Evolutionary conservation across 2,888 invertebrate genomes (phyloP), one percentile per base, ranked within the genome.

Genomic region (Napeogenes inachia): DNA sequence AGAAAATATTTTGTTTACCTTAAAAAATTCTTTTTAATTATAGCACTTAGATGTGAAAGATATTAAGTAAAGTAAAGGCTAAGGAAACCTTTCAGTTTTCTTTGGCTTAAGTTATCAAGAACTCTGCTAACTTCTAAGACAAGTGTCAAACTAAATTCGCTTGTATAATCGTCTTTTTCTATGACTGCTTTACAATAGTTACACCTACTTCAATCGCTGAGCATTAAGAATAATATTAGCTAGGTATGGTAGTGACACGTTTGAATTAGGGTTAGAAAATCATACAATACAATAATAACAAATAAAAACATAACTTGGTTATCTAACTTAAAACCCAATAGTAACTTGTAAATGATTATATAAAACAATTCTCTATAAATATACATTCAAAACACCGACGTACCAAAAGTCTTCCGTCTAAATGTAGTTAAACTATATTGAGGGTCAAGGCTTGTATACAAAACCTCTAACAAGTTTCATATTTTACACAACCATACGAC

Each of bases 401-500:
- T 30, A 61, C 57, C 61, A 35, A 64, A 63, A 64, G 56, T 59
- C 63, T 60, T 63, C 62, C 57, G 47, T 60, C 53, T 57, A 65
- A 67, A 61, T 55, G 50, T 56, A 67, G 64, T 62, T 60, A 57
- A 59, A 60, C 62, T 57, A 60, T 58, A 64, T 68, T 67, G 67
- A 74, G 73, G 72, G 73, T 75, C 75, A 76, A 70, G 73, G 71
- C 64, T 67, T 72, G 66, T 65, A 68, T 65, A 69, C 68, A 65
- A 71, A 65, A 60, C 61, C 61, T 64, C 57, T 64, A 59, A 53
- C 66, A 60, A 71, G 60, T 68, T 64, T 70, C 75, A 74, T 74
- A 74, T 69, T 74, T 73, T 58, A 30, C 21, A 30, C 50, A 50
- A 30, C 30, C 10, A 8, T 12, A 4, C 30, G 21, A 50, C 50